These are phyloP conservation scores for Linurgus olivaceus DNA, from an alignment of 2,797 vertebrate species.

Conservation along the genomic window DNA sequence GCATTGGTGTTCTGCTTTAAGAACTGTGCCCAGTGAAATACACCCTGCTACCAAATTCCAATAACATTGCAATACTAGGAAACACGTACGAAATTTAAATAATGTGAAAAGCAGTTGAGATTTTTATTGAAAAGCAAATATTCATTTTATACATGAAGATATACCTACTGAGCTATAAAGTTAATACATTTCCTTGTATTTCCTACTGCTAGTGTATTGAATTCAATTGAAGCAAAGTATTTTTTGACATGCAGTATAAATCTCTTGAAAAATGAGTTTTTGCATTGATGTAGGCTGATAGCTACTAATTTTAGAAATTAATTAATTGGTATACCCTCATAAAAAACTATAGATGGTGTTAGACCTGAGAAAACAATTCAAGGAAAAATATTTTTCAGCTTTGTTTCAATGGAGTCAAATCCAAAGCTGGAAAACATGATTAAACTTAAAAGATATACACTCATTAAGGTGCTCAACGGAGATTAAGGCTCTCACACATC, in stretches of 20 bases:
- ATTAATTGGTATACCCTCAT: not conserved
- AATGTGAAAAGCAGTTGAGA: not conserved
- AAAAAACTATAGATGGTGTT: not conserved
- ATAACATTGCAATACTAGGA: not conserved
- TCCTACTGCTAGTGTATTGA: not conserved
- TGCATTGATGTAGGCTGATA: not conserved
- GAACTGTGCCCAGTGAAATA: not conserved
- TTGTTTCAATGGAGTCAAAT: conserved; percentile 21
- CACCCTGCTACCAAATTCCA: not conserved
- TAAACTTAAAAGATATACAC: not conserved
- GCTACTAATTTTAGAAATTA: not conserved
- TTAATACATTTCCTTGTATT: not conserved
- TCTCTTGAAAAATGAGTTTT: not conserved
- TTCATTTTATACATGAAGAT: not conserved
- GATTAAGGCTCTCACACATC: not conserved
- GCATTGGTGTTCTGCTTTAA: not conserved
- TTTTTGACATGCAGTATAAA: not conserved
- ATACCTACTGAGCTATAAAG: not conserved
- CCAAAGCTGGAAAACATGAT: not conserved
- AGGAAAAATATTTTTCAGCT: conserved; percentile 1
- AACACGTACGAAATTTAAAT: not conserved
- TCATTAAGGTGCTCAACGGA: not conserved
- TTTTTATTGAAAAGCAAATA: not conserved
- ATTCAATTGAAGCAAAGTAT: not conserved
- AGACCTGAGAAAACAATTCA: not conserved